Conservation (phyloP, 2,113 vertebrate species). For the Larimichthys crocea region DNA sequence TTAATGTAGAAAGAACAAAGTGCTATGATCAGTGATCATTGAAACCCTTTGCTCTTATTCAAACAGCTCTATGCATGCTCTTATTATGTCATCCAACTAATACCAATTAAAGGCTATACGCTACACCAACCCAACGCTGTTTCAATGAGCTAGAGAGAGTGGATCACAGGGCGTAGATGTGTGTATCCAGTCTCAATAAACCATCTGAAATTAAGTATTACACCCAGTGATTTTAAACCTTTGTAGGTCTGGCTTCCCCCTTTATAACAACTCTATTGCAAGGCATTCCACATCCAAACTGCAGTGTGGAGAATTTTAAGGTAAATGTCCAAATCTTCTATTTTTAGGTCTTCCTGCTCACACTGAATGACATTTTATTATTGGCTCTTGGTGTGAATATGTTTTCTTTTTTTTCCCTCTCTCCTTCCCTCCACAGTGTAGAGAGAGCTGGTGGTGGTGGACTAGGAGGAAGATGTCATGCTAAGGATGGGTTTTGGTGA, state of each 20-base stretch:
- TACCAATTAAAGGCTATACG: constrained; percentile 59
- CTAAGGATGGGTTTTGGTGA: constrained; percentile 77
- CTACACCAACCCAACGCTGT: constrained; percentile 42
- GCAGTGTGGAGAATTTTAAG: constrained; percentile 59
- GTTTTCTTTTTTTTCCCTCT: neutral
- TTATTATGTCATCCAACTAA: constrained; percentile 68
- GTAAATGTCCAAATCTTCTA: constrained; percentile 71
- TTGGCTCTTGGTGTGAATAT: constrained; percentile 65
- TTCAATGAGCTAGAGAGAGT: constrained; percentile 44
- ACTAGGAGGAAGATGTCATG: constrained; percentile 81
- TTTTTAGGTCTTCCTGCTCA: constrained; percentile 68
- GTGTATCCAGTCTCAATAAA: constrained; percentile 46
- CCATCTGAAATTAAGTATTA: constrained; percentile 54
- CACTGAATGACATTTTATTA: constrained; percentile 72
- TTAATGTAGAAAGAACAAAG: constrained; percentile 54
- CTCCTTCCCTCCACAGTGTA: constrained; percentile 54
- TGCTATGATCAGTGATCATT: constrained; percentile 51
- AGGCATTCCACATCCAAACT: constrained; percentile 31
- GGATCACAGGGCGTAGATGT: constrained; percentile 41
- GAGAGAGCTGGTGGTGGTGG: constrained; percentile 60
- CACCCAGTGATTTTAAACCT: constrained; percentile 55
- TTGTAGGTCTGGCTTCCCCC: constrained; percentile 51
- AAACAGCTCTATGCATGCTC: constrained; percentile 41
- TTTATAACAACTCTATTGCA: constrained; percentile 62
- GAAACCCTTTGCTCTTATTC: constrained; percentile 53